phyloP scores from a whole-genome alignment of 2,113 vertebrate species.

The Myrmecobius fasciatus region DNA sequence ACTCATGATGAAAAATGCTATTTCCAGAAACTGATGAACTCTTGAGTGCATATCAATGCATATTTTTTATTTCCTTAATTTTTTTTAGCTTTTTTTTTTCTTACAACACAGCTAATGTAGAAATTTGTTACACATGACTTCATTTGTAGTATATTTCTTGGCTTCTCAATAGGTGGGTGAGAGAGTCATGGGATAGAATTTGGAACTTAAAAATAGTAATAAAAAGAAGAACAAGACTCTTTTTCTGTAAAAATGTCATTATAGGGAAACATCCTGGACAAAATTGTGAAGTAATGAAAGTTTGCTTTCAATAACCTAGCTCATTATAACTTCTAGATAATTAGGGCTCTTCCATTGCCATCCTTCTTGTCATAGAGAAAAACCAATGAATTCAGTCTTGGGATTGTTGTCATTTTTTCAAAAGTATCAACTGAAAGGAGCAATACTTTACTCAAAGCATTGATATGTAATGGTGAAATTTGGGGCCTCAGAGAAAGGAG shows the following conservation, averaged over 20 bases:
- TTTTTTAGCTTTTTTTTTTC: not conserved
- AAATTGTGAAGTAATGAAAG: not conserved
- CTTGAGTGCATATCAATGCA: not conserved
- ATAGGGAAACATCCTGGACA: not conserved
- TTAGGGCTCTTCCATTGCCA: not conserved
- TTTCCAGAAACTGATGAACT: not conserved
- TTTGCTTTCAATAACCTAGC: not conserved
- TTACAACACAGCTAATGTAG: not conserved
- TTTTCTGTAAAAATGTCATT: not conserved
- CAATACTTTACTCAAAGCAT: not conserved
- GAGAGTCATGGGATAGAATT: not conserved
- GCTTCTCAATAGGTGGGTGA: not conserved
- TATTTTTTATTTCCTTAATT: not conserved
- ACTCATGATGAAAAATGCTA: not conserved
- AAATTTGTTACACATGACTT: not conserved
- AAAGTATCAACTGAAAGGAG: not conserved
- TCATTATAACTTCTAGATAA: not conserved
- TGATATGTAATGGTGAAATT: not conserved
- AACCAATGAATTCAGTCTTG: not conserved
- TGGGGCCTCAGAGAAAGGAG: not conserved
- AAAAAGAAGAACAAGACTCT: not conserved
- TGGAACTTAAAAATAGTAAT: not conserved
- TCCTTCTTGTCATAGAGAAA: not conserved
- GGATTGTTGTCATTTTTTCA: not conserved
- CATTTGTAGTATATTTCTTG: not conserved